phyloP scores from a whole-genome alignment of 1,140 invertebrate species.

The Bombus waltoni region DNA sequence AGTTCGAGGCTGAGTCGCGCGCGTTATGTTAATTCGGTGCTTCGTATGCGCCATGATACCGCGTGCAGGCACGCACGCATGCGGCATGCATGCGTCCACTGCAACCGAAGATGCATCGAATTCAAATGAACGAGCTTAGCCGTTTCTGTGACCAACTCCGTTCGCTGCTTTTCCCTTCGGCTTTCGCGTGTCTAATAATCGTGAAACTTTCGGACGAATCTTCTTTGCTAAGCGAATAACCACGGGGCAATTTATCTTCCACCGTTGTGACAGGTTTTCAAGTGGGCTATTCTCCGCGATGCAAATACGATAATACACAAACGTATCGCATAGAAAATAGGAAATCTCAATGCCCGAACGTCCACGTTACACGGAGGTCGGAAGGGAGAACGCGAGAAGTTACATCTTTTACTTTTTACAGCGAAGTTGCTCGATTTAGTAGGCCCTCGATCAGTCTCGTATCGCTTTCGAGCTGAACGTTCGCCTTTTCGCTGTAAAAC shows the following conservation, averaged over 20 bases:
- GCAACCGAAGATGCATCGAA: conserved; percentile 63
- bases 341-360: neutral
- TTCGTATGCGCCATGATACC: conserved; percentile 72
- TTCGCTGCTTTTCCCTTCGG: conserved; percentile 13
- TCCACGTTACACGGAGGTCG: too few species aligned
- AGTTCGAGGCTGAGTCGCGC: conserved; percentile 21
- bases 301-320: neutral
- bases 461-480: too few species aligned
- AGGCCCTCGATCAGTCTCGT: too few species aligned
- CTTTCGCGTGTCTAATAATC: conserved; percentile 25
- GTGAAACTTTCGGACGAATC: neutral
- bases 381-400: too few species aligned
- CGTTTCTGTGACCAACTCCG: conserved; percentile 15
- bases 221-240: neutral
- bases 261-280: neutral
- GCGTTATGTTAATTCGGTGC: conserved; percentile 68
- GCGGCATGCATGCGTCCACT: conserved; percentile 50
- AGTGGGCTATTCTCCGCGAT: neutral
- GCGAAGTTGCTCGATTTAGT: too few species aligned
- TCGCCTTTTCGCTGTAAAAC: too few species aligned
- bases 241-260: neutral
- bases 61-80: conserved; percentile 55
- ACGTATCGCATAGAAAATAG: neutral
- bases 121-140: conserved; percentile 65
- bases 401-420: too few species aligned